Percentiles rank a stretch among this genome's conserved stretches.
phyloP scores from a whole-genome alignment of 2,113 vertebrate species.

The Dromiciops gliroides region DNA sequence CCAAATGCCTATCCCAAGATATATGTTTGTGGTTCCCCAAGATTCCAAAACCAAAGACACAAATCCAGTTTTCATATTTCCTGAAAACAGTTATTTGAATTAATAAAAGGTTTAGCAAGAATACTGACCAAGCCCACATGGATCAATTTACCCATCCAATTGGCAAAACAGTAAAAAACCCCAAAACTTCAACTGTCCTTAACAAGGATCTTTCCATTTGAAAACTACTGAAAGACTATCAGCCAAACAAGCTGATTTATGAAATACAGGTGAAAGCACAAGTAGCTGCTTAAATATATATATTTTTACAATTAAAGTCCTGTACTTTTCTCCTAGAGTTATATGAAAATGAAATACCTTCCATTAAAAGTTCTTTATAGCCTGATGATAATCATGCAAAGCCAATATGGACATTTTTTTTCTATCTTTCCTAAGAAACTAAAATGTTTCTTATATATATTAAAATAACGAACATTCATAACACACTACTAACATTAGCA shows the following conservation, averaged over 20 bases:
- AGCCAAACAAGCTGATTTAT: conserved; percentile 41
- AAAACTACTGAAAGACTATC: conserved; percentile 62
- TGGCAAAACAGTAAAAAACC: conserved; percentile 59
- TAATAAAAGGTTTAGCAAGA: conserved; percentile 51
- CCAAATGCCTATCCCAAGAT: conserved; percentile 42
- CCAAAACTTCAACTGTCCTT: conserved; percentile 20
- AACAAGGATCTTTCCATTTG: conserved; percentile 70
- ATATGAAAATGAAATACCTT: conserved; percentile 70
- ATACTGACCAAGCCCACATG: conserved; percentile 33
- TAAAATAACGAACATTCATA: conserved; percentile 70
- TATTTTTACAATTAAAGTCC: conserved; percentile 36
- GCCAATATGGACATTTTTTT: conserved; percentile 65
- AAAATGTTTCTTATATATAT: conserved; percentile 68
- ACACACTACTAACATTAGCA: conserved; percentile 64
- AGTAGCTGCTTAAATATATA: conserved; percentile 18
- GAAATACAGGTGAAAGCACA: conserved; percentile 66
- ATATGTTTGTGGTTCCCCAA: neutral
- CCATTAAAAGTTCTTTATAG: conserved; percentile 47
- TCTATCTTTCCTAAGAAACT: conserved; percentile 72
- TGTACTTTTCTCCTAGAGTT: conserved; percentile 39
- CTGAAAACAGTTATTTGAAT: conserved; percentile 59
- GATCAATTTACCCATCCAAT: conserved; percentile 57
- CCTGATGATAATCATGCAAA: conserved; percentile 51
- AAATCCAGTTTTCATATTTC: conserved; percentile 71
- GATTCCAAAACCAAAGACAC: conserved; percentile 38